phyloP scores from a whole-genome alignment of 1,140 invertebrate species.

The Teleogryllus occipitalis region DNA sequence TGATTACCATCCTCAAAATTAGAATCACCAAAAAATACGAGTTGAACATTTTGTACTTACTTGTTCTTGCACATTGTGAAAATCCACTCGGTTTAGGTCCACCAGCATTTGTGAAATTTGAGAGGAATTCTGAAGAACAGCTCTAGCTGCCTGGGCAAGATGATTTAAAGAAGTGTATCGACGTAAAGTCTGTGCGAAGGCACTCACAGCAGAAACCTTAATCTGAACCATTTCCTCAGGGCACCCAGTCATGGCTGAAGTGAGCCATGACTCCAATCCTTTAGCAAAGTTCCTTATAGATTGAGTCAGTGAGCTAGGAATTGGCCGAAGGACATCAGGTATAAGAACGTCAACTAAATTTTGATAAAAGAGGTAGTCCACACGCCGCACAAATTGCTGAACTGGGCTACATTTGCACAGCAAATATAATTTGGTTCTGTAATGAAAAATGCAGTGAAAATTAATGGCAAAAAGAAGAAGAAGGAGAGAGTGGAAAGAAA shows the following conservation, averaged over 20 bases:
- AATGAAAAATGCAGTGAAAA: constrained; percentile 22
- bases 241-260: constrained; percentile 76
- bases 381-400: constrained; percentile 62
- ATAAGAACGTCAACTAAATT: constrained; percentile 91
- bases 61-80: constrained; percentile 87
- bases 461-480: too few species aligned
- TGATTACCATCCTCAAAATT: too few species aligned
- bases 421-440: constrained; percentile 49
- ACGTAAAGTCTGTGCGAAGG: constrained; percentile 88
- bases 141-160: constrained; percentile 89
- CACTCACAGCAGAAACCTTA: constrained; percentile 78
- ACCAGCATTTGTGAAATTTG: constrained; percentile 96
- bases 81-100: constrained; percentile 95
- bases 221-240: constrained; percentile 75
- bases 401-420: constrained; percentile 50
- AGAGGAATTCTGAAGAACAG: constrained; percentile 88
- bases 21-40: too few species aligned
- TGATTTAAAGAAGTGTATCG: constrained; percentile 98
- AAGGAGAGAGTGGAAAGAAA: too few species aligned
- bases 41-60: constrained; percentile 35
- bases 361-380: constrained; percentile 93
- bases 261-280: constrained; percentile 80
- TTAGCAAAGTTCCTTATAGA: constrained; percentile 90
- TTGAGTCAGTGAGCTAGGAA: constrained; percentile 87
- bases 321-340: constrained; percentile 90